Base-by-base conservation (phyloP, 2,797 vertebrate species). In the Todus mexicanus region DNA sequence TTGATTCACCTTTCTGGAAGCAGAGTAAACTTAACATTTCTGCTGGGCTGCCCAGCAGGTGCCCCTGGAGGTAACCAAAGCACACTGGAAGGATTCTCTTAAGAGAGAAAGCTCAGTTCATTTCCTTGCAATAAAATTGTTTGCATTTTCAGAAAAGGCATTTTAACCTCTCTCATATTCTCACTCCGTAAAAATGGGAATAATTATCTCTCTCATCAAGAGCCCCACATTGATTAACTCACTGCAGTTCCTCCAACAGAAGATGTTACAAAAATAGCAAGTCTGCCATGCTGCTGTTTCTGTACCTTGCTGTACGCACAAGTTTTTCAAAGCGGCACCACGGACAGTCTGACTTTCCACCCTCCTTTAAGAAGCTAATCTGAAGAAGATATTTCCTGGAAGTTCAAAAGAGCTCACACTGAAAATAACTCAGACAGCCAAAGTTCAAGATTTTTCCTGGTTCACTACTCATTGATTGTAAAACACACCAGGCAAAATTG, bases 201-300 rank as follows among this genome's bases (percentile, higher is more conserved):
- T 76, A 89, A 95, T 92, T 87, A 79, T 27, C 50, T 50, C 33
- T 56, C 64, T 89, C 72, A 42, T 68, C 45, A 40, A 56, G 84
- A 71, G 56, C 51, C 31, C 68, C 29, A 13, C 26, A 1, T 54
- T 92, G 87, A 92, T 84, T 71, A 74, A 79, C 33, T 72, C 37
- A 6, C 85, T 91, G 68, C 29, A 54, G 9, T 17, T 56, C 27
- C 72, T 74, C 48, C 69, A 26, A 3, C 31, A 31, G 71, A 71
- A 79, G 60, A 74, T 9, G 45, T 33, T 22, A 26, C 78, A 74
- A 68, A 60, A 96, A 89, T 79, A 64, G 35, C 72, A 87, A 22
- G 40, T 29, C 33, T 63, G 66, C 40, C 33, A 16, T 23, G 22
- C 3, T 2, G 0, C 48, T 31, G n/a, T 0, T 72, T 60, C 57